These are phyloP conservation scores for Chironomus tentans DNA, from an alignment of 2,888 invertebrate genomes.

Conservation along the genomic window DNA sequence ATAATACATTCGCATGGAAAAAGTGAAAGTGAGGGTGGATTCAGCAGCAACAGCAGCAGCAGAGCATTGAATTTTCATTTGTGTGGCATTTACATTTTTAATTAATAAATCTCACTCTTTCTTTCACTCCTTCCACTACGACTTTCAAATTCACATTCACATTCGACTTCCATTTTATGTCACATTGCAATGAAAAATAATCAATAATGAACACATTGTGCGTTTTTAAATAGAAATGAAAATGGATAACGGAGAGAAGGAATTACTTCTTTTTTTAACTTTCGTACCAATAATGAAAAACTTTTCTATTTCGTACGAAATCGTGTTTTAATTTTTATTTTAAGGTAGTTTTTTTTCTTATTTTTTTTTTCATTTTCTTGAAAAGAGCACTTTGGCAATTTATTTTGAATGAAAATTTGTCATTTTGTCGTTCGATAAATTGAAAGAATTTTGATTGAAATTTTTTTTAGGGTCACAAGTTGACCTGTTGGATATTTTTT, in stretches of 20 bases:
- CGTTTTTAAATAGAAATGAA: not conserved
- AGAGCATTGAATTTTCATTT: slow-evolving; percentile 2
- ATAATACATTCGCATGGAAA: not conserved
- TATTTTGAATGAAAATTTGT: no score
- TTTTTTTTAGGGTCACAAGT: no score
- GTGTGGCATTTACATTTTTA: slow-evolving; percentile 19
- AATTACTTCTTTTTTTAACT: not conserved
- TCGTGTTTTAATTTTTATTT: not conserved
- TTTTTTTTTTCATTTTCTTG: not conserved
- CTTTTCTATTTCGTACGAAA: not conserved
- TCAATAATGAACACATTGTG: slow-evolving; percentile 12
- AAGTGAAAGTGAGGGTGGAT: not conserved
- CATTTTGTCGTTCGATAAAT: no score
- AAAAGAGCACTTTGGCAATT: not conserved
- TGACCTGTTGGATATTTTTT: no score
- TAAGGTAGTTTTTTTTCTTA: not conserved
- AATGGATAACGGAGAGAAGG: not conserved
- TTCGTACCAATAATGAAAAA: not conserved
- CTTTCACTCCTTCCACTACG: not conserved
- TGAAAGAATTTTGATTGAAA: no score
- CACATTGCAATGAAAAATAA: slow-evolving; percentile 4
- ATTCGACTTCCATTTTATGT: not conserved
- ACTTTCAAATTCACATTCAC: not conserved
- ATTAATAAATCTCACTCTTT: slow-evolving; percentile 10
- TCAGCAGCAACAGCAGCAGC: not conserved